Evolutionary conservation across 2,797 vertebrate species (phyloP).

Genomic region (Craterocephalus amniculus): DNA sequence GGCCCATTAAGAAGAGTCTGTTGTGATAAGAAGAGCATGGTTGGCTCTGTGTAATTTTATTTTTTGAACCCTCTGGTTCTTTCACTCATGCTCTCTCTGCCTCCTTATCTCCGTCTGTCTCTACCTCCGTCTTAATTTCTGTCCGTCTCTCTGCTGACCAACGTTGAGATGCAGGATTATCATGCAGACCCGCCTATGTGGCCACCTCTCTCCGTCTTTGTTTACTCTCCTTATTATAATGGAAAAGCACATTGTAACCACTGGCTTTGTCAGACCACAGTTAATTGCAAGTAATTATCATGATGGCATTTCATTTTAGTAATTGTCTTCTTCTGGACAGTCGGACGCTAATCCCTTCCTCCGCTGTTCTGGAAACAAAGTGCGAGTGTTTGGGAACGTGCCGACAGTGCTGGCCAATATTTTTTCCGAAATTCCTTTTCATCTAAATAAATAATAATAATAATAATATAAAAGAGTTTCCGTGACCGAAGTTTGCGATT

Average conservation of each 20-base stretch:
- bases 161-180: slow-evolving; percentile 54
- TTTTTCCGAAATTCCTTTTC: slow-evolving; percentile 37
- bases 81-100: slow-evolving; percentile 21
- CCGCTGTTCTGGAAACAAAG: slow-evolving; percentile 62
- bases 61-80: slow-evolving; percentile 21
- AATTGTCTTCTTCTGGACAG: slow-evolving; percentile 76
- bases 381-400: slow-evolving; percentile 41
- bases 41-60: slow-evolving; percentile 28
- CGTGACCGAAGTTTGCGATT: slow-evolving; percentile 33
- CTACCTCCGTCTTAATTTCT: slow-evolving; percentile 46
- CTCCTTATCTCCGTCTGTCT: slow-evolving; percentile 49
- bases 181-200: slow-evolving; percentile 44
- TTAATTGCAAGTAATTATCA: slow-evolving; percentile 81
- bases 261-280: slow-evolving; percentile 67
- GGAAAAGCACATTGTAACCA: slow-evolving; percentile 65
- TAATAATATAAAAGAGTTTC: slow-evolving; percentile 30
- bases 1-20: slow-evolving; percentile 56
- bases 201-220: slow-evolving; percentile 60
- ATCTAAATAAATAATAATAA: slow-evolving; percentile 44
- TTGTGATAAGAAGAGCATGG: slow-evolving; percentile 41
- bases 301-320: slow-evolving; percentile 79
- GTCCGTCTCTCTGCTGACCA: slow-evolving; percentile 27
- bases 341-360: slow-evolving; percentile 69
- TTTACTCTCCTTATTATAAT: slow-evolving; percentile 66
- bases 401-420: slow-evolving; percentile 13